Evolutionary conservation across 1,140 invertebrate genomes (phyloP).

Genomic region (Heterodera carotae): DNA sequence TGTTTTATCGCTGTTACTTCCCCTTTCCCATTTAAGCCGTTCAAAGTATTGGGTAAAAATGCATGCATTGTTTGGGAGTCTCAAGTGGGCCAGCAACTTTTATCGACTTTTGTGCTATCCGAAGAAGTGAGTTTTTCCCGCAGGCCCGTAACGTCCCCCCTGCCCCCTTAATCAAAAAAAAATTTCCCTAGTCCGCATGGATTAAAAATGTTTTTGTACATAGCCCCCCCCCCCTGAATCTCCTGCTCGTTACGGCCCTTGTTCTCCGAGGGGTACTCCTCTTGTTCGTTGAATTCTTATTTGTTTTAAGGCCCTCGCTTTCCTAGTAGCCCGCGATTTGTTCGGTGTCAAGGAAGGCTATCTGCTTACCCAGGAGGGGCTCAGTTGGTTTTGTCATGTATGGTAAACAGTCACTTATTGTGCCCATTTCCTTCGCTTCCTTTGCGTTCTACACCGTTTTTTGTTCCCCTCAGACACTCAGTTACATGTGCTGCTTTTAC

Average conservation of each 20-base stretch:
- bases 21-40: slow-evolving; percentile 26
- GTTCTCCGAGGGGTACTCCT: too few species aligned
- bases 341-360: background rate
- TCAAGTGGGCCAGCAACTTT: slow-evolving; percentile 17
- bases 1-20: too few species aligned
- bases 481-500: slow-evolving; percentile 16
- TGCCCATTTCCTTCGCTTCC: too few species aligned
- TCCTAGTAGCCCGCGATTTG: slow-evolving; percentile 28
- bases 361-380: slow-evolving; percentile 3
- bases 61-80: slow-evolving; percentile 38
- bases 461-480: background rate
- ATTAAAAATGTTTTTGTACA: too few species aligned
- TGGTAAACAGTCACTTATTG: background rate
- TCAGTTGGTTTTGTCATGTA: slow-evolving; percentile 12
- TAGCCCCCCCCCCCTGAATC: too few species aligned
- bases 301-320: slow-evolving; percentile 13
- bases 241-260: too few species aligned
- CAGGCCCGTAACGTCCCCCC: too few species aligned
- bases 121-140: slow-evolving; percentile 2
- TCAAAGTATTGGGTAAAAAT: slow-evolving; percentile 34
- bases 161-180: too few species aligned
- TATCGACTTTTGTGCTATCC: slow-evolving; percentile 36
- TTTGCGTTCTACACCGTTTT: too few species aligned
- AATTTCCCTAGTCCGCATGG: too few species aligned
- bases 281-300: background rate